Evolutionary conservation across 2,888 invertebrate species (phyloP), one percentile per base, ranked within the genome.

Genomic region (Axea sp.): DNA sequence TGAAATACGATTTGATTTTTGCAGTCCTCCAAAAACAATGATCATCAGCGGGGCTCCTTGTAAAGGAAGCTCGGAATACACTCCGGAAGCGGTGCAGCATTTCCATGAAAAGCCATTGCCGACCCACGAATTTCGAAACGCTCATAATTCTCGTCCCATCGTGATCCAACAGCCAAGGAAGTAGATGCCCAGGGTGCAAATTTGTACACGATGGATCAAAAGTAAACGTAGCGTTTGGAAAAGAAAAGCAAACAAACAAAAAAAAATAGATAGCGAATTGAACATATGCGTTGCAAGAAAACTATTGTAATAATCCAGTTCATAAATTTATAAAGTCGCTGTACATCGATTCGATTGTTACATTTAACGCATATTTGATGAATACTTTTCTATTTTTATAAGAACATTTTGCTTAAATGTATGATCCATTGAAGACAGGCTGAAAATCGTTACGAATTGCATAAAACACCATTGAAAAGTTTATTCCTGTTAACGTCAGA

Each of bases 121-220:
- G 57, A 90, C 90, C 53, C 90, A 90, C 72, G 90, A 91, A 37
- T 84, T 86, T 62, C 90, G 82, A 84, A 81, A 90, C 53, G 89
- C 92, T 78, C 89, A 91, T 65, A 87, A 88, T 73, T 93, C 92
- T 80, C 92, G 92, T 9, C 91, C 91, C 65, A 89, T 90, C 35
- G 89, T 93, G 77, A 96, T 96, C 83, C 96, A 96, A 82, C 96
- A 96, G 81, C 96, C 96, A 67, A 91, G 95, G 86, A 96, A 96
- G 90, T 95, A 92, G 90, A 89, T 75, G 3, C 7, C n/a, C n/a
- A n/a, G n/a, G n/a, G n/a, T n/a, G n/a, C n/a, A n/a, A n/a, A n/a
- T n/a, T n/a, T n/a, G n/a, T n/a, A n/a, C n/a, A 37, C 8, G 51
- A 64, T 64, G 64, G 57, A 64, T 71, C 64, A 37, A 26, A 60